A percentile compares a stretch with the other conserved stretches of the same genome.
Evolutionary conservation across 2,797 vertebrate species (phyloP).

Genomic region (Podarcis siculus): DNA sequence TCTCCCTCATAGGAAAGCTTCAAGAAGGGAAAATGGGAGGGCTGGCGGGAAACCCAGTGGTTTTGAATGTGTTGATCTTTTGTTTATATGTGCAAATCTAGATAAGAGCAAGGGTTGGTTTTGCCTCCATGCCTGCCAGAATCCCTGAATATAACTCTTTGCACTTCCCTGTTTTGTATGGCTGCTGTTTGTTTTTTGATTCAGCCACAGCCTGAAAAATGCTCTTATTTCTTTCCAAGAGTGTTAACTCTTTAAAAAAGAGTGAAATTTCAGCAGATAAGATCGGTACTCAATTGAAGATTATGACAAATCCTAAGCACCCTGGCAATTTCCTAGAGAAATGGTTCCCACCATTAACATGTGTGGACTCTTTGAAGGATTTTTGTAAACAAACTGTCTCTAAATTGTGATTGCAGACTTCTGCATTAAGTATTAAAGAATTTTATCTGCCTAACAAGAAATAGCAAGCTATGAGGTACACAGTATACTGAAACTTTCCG

Average conservation of each 20-base stretch:
- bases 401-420: not conserved
- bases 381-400: not conserved
- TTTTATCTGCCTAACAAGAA: not conserved
- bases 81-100: not conserved
- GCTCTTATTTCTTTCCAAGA: no score
- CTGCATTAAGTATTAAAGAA: not conserved
- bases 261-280: not conserved
- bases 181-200: not conserved
- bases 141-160: not conserved
- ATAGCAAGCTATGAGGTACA: not conserved
- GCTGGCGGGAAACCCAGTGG: no score
- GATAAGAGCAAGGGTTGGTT: not conserved
- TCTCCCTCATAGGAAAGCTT: not conserved
- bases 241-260: not conserved
- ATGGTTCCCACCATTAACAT: not conserved
- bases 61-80: not conserved
- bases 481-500: not conserved
- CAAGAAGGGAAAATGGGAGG: not conserved
- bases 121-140: not conserved
- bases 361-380: not conserved
- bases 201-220: not conserved
- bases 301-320: not conserved
- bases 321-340: not conserved
- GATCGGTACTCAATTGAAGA: not conserved
- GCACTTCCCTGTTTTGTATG: not conserved